Base-by-base conservation (phyloP, 2,113 vertebrate genomes). In the Cheilinus undulatus region DNA sequence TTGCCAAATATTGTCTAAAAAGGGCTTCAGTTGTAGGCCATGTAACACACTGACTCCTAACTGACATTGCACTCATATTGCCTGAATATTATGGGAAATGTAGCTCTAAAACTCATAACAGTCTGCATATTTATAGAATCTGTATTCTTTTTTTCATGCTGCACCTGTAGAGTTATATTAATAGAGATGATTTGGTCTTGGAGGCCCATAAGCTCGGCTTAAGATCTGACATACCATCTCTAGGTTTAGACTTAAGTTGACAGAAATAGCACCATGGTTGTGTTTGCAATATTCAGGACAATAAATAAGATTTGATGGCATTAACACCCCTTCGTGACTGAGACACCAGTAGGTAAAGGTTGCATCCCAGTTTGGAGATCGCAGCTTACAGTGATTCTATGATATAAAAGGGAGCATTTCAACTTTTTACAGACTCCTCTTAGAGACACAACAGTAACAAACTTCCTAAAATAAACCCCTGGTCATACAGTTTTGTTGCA, bases 381-480 rank as follows among this genome's bases (percentile, higher is more conserved):
- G 57, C 42, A 64, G 42, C 11, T 20, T 27, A 17, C 26, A 49
- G 32, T 46, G 30, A 58, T 58, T 62, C 23, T 48, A 63, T 24
- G 9, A 50, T 34, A 63, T 76, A 30, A 73, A 62, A 73, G 30
- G 45, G 4, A 32, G 12, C 7, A 8, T 70, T 56, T 49, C 6
- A 51, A 51, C 65, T 56, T 24, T 81, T 51, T 83, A 81, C 20
- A 67, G 58, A 38, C 54, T 53, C 46, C 51, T 56, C 63, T 57
- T 57, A 42, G 68, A 70, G 62, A 72, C 66, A 68, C 49, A 61
- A 70, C 76, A 61, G 61, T 53, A 53, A 30, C 46, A 58, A 28
- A 48, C 42, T 51, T 75, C 54, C 73, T 63, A 66, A 84, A 82
- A 46, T 80, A 82, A 74, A 86, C 74, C 45, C 10, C 3, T 11